Evolutionary conservation across 2,888 invertebrate species (phyloP).

Genomic region (Mythimna vitellina): DNA sequence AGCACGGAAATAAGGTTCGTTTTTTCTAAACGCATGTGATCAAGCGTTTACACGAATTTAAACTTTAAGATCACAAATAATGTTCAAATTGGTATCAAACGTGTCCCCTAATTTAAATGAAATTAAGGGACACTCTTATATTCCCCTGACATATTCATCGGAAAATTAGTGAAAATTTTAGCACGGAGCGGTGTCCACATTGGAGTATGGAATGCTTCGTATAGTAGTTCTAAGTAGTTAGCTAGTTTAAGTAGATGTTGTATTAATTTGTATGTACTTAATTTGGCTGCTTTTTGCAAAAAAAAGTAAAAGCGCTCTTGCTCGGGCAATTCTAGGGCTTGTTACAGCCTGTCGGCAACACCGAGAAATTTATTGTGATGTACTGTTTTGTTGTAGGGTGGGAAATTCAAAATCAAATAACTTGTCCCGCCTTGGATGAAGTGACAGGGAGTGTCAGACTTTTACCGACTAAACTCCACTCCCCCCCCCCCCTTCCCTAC

Average conservation of each 20-base stretch:
- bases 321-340: neutral
- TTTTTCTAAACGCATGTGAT: neutral
- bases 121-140: too few relatives aligned
- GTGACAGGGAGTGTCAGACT: too few relatives aligned
- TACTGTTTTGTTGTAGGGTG: too few relatives aligned
- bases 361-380: neutral
- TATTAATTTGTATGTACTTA: constrained; percentile 54
- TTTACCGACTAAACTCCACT: too few relatives aligned
- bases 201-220: constrained; percentile 41
- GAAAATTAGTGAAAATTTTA: constrained; percentile 12
- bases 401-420: too few relatives aligned
- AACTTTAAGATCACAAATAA: neutral
- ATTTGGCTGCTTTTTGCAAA: constrained; percentile 28
- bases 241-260: constrained; percentile 47
- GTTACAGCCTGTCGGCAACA: too few relatives aligned
- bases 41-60: neutral
- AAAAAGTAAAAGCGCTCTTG: neutral
- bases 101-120: neutral
- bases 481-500: too few relatives aligned
- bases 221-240: constrained; percentile 39
- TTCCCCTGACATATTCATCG: constrained; percentile 36
- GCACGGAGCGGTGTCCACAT: constrained; percentile 16
- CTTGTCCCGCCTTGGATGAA: too few relatives aligned
- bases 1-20: neutral
- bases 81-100: neutral